Conservation (phyloP, 2,797 vertebrate species). For the Lacerta viridis region DNA sequence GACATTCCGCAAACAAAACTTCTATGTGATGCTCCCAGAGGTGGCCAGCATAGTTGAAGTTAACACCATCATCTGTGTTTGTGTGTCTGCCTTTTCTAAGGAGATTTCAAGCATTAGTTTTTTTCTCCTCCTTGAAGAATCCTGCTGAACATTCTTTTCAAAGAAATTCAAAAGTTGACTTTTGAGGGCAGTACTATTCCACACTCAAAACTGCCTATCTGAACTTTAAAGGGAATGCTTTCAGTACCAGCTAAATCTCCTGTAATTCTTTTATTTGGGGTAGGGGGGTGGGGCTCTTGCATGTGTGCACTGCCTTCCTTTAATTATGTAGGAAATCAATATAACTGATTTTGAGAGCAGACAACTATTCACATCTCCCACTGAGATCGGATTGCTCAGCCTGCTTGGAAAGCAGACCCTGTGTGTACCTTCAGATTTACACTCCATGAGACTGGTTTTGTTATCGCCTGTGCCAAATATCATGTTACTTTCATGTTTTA, state of each 20-base stretch:
- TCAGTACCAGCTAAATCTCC: neutral
- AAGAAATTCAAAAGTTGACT: neutral
- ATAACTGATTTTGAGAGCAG: neutral
- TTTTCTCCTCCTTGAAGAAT: neutral
- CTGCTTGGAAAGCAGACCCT: neutral
- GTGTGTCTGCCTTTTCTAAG: neutral
- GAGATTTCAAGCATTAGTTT: slow-evolving; percentile 21
- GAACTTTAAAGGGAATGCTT: neutral
- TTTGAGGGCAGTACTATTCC: slow-evolving; percentile 14
- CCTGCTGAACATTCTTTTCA: slow-evolving; percentile 3
- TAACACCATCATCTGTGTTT: slow-evolving; percentile 1
- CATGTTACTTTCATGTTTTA: neutral
- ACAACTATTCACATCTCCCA: neutral
- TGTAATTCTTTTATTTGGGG: rapidly evolving
- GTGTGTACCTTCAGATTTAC: neutral
- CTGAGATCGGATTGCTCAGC: neutral
- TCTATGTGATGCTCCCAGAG: neutral
- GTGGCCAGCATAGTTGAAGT: neutral
- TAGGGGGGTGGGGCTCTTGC: neutral
- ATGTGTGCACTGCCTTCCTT: neutral
- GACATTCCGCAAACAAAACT: neutral
- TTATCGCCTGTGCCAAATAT: neutral
- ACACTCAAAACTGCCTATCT: neutral
- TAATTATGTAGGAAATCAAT: slow-evolving; percentile 21
- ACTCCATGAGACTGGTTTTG: neutral